Conservation (phyloP, 2,113 vertebrate species). For the Hydrolagus affinis region DNA sequence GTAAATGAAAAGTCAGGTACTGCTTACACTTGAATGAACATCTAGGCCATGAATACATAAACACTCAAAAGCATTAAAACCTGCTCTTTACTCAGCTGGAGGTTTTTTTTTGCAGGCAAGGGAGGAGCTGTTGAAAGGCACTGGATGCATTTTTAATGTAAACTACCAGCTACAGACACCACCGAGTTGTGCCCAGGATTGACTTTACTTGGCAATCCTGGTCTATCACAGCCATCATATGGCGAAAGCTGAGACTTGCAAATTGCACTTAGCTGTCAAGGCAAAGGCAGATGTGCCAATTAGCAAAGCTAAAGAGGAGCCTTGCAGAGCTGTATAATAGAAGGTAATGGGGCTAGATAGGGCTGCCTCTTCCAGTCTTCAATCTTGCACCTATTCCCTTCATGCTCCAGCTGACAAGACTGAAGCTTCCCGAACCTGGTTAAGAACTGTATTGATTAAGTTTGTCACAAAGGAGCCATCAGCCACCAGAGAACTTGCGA, state of each 20-base stretch:
- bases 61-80: background rate
- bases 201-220: background rate
- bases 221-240: constrained; percentile 31
- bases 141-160: background rate
- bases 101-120: background rate
- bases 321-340: constrained; percentile 54
- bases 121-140: background rate
- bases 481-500: background rate
- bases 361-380: background rate
- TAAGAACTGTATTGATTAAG: background rate
- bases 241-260: constrained; percentile 50
- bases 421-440: too few relatives aligned
- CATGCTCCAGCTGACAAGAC: background rate
- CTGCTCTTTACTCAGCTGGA: background rate
- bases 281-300: constrained; percentile 59
- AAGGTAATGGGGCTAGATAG: background rate
- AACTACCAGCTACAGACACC: background rate
- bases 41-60: constrained; percentile 59
- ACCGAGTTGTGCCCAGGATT: too few relatives aligned
- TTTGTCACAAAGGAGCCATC: background rate
- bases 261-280: constrained; percentile 51
- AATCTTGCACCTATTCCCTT: background rate
- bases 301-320: constrained; percentile 49
- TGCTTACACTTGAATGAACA: constrained; percentile 60
- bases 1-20: constrained; percentile 38